Conservation (phyloP, 2,888 invertebrate species). For the Chymomyza fuscimana region DNA sequence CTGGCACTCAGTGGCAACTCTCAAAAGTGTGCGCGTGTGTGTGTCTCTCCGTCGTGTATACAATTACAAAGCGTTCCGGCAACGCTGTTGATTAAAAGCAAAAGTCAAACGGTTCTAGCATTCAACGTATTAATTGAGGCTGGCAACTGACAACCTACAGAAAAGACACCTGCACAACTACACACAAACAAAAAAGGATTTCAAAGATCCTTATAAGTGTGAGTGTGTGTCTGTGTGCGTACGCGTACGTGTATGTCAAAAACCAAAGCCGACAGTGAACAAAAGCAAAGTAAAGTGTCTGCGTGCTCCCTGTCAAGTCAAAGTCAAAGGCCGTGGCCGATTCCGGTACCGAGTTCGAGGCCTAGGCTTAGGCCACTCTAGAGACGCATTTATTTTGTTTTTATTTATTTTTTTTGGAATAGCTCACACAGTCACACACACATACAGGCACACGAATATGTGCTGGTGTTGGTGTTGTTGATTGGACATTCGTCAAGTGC, state of each 20-base stretch:
- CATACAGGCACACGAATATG: too few species aligned
- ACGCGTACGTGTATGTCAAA: slow-evolving; percentile 21
- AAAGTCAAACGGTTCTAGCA: slow-evolving; percentile 48
- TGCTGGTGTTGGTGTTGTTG: not conserved
- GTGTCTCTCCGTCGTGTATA: not conserved
- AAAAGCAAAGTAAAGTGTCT: slow-evolving; percentile 11
- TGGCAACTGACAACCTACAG: not conserved
- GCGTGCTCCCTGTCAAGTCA: slow-evolving; percentile 21
- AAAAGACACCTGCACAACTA: not conserved
- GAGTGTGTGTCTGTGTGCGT: not conserved
- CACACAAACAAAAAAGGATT: not conserved
- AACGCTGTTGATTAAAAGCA: not conserved
- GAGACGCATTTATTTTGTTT: not conserved
- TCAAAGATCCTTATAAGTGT: not conserved
- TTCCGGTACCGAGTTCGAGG: not conserved
- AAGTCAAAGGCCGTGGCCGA: slow-evolving; percentile 27
- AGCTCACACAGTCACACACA: not conserved
- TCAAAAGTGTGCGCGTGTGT: slow-evolving; percentile 9
- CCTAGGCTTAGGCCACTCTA: slow-evolving; percentile 1
- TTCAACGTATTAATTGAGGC: slow-evolving; percentile 44
- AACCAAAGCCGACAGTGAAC: slow-evolving; percentile 18
- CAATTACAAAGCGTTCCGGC: slow-evolving; percentile 3
- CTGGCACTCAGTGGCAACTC: not conserved
- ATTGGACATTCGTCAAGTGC: slow-evolving; percentile 9
- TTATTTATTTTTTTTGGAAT: not conserved